These are phyloP conservation scores for Suricata suricatta DNA, from an alignment of 2,113 vertebrate species.

Conservation along the genomic window DNA sequence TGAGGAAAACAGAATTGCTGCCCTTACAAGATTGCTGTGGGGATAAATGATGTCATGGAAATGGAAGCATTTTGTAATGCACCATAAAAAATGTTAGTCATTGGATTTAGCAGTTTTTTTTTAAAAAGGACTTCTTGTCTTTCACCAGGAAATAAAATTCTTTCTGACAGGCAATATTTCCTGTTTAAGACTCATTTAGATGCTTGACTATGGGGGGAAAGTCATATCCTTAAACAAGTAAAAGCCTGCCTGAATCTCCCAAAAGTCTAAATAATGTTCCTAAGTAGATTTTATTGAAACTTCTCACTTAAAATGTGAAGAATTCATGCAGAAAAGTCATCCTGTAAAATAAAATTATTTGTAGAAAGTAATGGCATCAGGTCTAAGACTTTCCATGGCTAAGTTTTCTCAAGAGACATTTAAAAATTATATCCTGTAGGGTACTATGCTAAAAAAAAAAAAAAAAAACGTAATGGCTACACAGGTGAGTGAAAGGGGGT, in stretches of 20 bases:
- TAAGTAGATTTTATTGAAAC: conserved; percentile 50
- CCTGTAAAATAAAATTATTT: conserved; percentile 50
- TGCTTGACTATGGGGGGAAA: conserved; percentile 5
- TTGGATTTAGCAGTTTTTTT: conserved; percentile 44
- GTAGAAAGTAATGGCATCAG: conserved; percentile 8
- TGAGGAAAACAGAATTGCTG: conserved; percentile 50
- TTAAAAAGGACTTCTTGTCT: conserved; percentile 62
- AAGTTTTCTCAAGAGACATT: conserved; percentile 46
- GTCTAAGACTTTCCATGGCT: conserved; percentile 1
- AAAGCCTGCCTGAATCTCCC: conserved; percentile 44
- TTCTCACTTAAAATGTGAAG: conserved; percentile 52
- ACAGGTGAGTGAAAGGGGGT: not conserved
- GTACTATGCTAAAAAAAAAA: not conserved
- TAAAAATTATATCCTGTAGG: conserved; percentile 32
- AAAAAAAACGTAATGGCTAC: not conserved
- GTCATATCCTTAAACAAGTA: conserved; percentile 47
- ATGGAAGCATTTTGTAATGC: conserved; percentile 72
- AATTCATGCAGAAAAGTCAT: conserved; percentile 16
- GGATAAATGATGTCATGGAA: conserved; percentile 63
- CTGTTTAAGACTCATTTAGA: conserved; percentile 59
- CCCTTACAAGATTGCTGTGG: not conserved
- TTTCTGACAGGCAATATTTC: conserved; percentile 62
- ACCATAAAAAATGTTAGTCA: conserved; percentile 68
- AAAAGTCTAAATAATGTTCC: conserved; percentile 66
- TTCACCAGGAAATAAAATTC: conserved; percentile 69